Percentiles rank a stretch among this genome's conserved stretches.
Evolutionary conservation across 2,113 vertebrate genomes (phyloP).

Genomic region (Pyrgilauda ruficollis): DNA sequence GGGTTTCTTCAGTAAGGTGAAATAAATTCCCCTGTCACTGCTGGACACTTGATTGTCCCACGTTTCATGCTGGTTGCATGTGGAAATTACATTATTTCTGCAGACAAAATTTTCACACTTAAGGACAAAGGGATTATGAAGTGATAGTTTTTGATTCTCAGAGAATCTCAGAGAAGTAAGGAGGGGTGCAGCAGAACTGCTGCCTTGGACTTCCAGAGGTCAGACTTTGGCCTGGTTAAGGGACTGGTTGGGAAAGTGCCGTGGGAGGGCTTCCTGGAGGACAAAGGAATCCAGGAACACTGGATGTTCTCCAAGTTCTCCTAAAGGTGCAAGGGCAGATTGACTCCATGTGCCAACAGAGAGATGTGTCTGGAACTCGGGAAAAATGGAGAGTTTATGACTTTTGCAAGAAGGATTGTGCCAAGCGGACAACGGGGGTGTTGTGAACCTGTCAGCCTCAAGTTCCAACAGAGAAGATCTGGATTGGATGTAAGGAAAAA

Average conservation of each 20-base stretch:
- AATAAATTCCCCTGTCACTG: not conserved
- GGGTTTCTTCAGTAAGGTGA: not conserved
- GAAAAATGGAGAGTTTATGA: not conserved
- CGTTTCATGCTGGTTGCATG: not conserved
- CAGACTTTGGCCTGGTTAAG: not conserved
- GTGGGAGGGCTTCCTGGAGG: not conserved
- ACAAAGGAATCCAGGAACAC: not conserved
- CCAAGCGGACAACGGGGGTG: not conserved
- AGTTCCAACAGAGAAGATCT: not conserved
- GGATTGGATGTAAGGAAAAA: not conserved
- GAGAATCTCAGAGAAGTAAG: not conserved
- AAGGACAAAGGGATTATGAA: not conserved
- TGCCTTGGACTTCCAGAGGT: not conserved
- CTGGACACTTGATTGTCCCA: not conserved
- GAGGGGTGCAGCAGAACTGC: not conserved
- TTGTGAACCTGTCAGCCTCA: accelerated
- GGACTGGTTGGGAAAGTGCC: not conserved
- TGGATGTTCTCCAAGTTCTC: not conserved
- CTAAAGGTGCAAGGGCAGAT: not conserved
- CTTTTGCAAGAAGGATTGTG: not conserved
- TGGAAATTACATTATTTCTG: not conserved
- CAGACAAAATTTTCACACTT: not conserved
- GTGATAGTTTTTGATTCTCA: not conserved
- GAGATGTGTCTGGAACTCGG: not conserved
- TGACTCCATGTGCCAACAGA: not conserved